A percentile compares a stretch with the other conserved stretches of the same genome.
These are phyloP conservation scores for Corvus cornix DNA, from an alignment of 2,113 vertebrate species.

Conservation along the genomic window DNA sequence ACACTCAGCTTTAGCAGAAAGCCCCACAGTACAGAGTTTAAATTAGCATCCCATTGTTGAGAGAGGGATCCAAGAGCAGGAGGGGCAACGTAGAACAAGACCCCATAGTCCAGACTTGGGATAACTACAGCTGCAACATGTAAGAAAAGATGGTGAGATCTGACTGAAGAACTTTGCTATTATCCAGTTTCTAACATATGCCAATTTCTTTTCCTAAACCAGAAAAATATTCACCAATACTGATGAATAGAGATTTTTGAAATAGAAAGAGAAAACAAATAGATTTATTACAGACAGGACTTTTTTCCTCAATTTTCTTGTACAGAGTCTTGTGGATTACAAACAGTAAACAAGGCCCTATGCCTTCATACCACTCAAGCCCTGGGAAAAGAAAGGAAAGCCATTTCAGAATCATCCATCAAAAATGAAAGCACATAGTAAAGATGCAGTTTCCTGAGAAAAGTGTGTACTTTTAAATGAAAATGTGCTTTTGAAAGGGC, in stretches of 20 bases:
- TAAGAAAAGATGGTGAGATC: not conserved
- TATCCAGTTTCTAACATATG: not conserved
- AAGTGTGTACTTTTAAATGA: not conserved
- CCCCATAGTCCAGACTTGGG: not conserved
- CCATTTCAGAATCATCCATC: not conserved
- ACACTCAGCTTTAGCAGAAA: not conserved
- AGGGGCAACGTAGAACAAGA: not conserved
- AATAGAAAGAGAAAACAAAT: not conserved
- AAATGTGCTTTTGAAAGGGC: not conserved
- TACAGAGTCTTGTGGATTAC: not conserved
- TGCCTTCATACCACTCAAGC: not conserved
- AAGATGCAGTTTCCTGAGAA: not conserved
- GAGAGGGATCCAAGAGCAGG: not conserved
- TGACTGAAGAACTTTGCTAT: not conserved
- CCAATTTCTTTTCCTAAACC: not conserved
- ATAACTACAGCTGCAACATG: not conserved
- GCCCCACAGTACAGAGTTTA: rapidly evolving
- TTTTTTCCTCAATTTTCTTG: not conserved
- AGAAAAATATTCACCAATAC: not conserved
- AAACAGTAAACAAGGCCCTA: not conserved
- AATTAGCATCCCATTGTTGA: not conserved
- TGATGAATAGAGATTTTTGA: not conserved
- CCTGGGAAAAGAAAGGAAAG: not conserved
- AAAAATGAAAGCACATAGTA: not conserved
- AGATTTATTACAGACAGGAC: not conserved